Evolutionary conservation across 2,797 vertebrate genomes (phyloP), one percentile per base, ranked within the genome.

Genomic region (Lacerta agilis): DNA sequence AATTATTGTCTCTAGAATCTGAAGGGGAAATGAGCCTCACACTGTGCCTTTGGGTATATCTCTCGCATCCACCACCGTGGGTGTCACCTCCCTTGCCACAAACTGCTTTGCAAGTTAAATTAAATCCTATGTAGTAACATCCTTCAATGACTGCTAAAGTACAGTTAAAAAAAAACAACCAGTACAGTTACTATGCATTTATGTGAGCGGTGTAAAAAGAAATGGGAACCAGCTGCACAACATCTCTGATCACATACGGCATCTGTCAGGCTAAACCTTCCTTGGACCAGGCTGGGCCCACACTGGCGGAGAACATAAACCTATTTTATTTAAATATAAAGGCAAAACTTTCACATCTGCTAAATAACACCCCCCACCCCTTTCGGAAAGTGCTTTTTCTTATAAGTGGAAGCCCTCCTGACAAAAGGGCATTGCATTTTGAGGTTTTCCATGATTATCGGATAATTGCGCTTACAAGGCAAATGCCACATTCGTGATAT

Each of bases 151-250:
- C 76, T 81, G 43, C 85, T 83, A 91, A 92, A 91, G 87, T 80
- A 92, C 87, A 90, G 90, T 92, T 41, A 17, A 3, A 7, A 29
- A 94, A 94, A 92, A 71, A n/a, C 93, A 33, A 33, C 90, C 83
- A 84, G 85, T 88, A 69, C 64, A 90, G 92, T 95, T 92, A 94
- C 76, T 89, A 85, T 86, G 69, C 83, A 94, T 94, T 94, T 94
- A 93, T 94, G 86, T 90, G 85, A 94, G 66, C 33, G 25, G 3
- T 83, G 81, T 92, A 93, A 95, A 94, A 94, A 86, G 55, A 84
- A 95, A 96, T 94, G 86, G 89, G 91, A 93, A 95, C 95, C 94
- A 95, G 93, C 93, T 96, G 95, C 45, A 86, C 2, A 89, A 73
- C 87, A 94, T 95, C 95, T 93, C 77, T 87, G 89, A 95, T 93